A percentile compares a stretch with the other conserved stretches of the same genome.
phyloP scores from a whole-genome alignment of 2,797 vertebrate genomes.

The Octomys mimax region DNA sequence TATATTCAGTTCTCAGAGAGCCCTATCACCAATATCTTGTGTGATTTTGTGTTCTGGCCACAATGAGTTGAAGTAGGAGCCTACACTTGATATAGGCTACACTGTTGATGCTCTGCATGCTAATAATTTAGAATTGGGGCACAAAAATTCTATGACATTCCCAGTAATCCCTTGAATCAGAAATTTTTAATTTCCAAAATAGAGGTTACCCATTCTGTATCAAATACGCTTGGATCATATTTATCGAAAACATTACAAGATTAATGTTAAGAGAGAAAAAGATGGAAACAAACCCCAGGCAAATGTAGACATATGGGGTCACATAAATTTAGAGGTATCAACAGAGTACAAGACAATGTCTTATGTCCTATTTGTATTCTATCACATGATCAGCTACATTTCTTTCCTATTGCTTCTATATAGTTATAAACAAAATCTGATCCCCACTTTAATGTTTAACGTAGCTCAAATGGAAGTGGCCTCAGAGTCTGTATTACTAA shows the following conservation, averaged over 20 bases:
- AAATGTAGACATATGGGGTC: not conserved
- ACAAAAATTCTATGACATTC: not conserved
- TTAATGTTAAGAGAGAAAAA: not conserved
- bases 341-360: not conserved
- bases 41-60: not conserved
- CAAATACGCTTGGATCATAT: not conserved
- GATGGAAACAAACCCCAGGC: not conserved
- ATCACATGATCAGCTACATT: not conserved
- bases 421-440: not conserved
- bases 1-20: not conserved
- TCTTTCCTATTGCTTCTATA: conserved; percentile 32
- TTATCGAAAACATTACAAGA: conserved; percentile 40
- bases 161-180: not conserved
- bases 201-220: not conserved
- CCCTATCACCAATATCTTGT: not conserved
- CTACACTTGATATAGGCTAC: not conserved
- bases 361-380: not conserved
- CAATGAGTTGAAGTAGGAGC: not conserved
- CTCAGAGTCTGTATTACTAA: not conserved
- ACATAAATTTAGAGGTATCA: not conserved
- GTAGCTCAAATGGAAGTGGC: not conserved
- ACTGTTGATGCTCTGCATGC: not conserved
- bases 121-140: not conserved
- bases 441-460: not conserved
- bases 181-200: conserved; percentile 6